Evolutionary conservation across 2,888 invertebrate species (phyloP), one percentile per base, ranked within the genome.

Genomic region (Rhaphigaster nebulosa): DNA sequence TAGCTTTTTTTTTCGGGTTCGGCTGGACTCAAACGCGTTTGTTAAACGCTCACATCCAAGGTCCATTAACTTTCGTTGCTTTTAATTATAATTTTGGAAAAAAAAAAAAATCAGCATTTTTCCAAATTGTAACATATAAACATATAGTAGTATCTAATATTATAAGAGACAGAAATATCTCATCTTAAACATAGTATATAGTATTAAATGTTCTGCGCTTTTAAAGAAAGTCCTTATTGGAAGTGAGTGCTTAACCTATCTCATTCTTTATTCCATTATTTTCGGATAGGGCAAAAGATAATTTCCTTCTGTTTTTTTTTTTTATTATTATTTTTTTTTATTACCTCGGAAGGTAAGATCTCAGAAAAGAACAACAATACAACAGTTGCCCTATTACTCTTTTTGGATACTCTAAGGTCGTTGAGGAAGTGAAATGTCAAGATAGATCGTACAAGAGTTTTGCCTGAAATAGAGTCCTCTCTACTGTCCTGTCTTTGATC

Each of bases 231-330:
- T 0, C 65, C 29, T 15, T 60, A 1, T n/a, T 23, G 23, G 38
- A 41, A 41, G 3, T 41, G 41, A 6, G 41, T 80, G 18, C 4
- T 13, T 80, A 80, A 80, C 8, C 26, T 41, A 13, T 26, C 41
- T 41, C 80, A 80, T 80, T 80, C 23, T 41, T 80, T 80, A 80
- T 80, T 80, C 80, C 80, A 80, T 80, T 80, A 80, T 38, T 80
- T 41, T 41, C 20, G 29, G 13, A 6, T 41, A 65, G 65, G 4
- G 26, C 10, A 26, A 34, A 26, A 23, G 23, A 26, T 41, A 41
- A 80, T 41, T 41, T 41, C 80, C 20, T 18, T 41, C 26, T 41
- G 20, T 41, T 41, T 13, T 60, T 54, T n/a, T n/a, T 10, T 60
- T 60, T 5, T 60, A 10, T 60, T 56, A 26, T 56, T 26, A 8